These are phyloP conservation scores for Phymatocera aterrima DNA, from an alignment of 2,888 invertebrate genomes.

Conservation along the genomic window DNA sequence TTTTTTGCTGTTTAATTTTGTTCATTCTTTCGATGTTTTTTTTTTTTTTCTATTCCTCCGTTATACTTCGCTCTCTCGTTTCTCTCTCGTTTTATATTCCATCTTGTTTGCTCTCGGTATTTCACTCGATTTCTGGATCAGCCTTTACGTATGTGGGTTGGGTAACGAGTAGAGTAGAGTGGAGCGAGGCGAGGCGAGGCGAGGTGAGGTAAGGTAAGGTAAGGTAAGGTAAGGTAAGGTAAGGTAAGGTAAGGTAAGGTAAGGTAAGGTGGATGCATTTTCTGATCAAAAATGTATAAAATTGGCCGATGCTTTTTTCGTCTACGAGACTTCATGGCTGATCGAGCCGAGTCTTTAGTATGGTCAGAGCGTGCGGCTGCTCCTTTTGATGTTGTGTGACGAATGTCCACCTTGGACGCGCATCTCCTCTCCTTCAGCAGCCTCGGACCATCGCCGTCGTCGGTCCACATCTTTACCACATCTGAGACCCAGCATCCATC, in stretches of 20 bases:
- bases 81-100: no score
- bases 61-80: no score
- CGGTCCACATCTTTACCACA: slow-evolving; percentile 41
- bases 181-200: no score
- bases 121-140: slow-evolving; percentile 2
- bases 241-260: background rate
- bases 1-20: no score
- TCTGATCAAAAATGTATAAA: slow-evolving; percentile 44
- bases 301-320: slow-evolving; percentile 44
- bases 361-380: slow-evolving; percentile 71
- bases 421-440: slow-evolving; percentile 60
- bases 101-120: background rate
- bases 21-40: background rate
- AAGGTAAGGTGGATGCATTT: slow-evolving; percentile 14
- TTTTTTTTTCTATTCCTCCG: background rate
- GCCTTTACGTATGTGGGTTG: slow-evolving; percentile 26
- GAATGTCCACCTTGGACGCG: slow-evolving; percentile 74
- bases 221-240: no score
- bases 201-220: no score
- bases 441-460: slow-evolving; percentile 39
- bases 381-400: slow-evolving; percentile 74
- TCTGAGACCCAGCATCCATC: slow-evolving; percentile 50
- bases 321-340: slow-evolving; percentile 65
- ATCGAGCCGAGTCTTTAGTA: slow-evolving; percentile 73
- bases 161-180: slow-evolving; percentile 24